Conservation (phyloP, 2,797 vertebrate genomes). For the Spinus olivaceus region DNA sequence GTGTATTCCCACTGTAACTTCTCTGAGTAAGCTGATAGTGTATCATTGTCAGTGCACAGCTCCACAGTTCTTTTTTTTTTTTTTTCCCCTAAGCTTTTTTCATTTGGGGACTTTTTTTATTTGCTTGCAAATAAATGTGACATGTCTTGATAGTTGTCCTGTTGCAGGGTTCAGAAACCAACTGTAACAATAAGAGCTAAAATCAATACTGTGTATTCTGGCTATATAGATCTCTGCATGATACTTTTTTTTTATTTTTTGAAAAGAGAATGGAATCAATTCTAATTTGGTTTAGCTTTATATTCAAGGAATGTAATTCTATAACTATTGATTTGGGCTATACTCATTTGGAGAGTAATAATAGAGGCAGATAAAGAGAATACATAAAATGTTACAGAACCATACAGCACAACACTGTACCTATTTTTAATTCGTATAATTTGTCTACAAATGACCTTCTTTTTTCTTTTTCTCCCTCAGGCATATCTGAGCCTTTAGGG, state of each 20-base stretch:
- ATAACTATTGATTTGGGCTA: slow-evolving; percentile 88
- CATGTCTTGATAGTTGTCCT: slow-evolving; percentile 75
- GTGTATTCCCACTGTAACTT: slow-evolving; percentile 97
- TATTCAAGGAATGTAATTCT: slow-evolving; percentile 93
- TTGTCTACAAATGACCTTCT: slow-evolving; percentile 66
- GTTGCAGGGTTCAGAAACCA: slow-evolving; percentile 74
- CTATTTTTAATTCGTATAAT: slow-evolving; percentile 73
- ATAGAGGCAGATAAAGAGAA: slow-evolving; percentile 85
- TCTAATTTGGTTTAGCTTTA: slow-evolving; percentile 85
- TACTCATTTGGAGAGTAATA: slow-evolving; percentile 86
- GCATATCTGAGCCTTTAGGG: slow-evolving; percentile 47
- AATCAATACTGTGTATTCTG: slow-evolving; percentile 85
- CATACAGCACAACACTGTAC: slow-evolving; percentile 60
- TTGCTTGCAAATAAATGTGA: slow-evolving; percentile 79
- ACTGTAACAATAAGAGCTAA: slow-evolving; percentile 80
- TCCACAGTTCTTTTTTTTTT: slow-evolving; percentile 36
- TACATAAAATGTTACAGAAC: slow-evolving; percentile 82
- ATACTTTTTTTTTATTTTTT: slow-evolving; percentile 46
- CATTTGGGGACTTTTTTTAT: slow-evolving; percentile 77
- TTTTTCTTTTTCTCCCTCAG: slow-evolving; percentile 62
- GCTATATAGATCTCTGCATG: slow-evolving; percentile 78
- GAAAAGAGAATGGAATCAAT: slow-evolving; percentile 90
- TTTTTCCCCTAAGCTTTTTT: slow-evolving; percentile 56
- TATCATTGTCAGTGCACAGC: slow-evolving; percentile 92
- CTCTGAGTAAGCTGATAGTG: slow-evolving; percentile 94